phyloP scores from a whole-genome alignment of 2,888 invertebrate genomes.

The Agrenia bidenticulata region DNA sequence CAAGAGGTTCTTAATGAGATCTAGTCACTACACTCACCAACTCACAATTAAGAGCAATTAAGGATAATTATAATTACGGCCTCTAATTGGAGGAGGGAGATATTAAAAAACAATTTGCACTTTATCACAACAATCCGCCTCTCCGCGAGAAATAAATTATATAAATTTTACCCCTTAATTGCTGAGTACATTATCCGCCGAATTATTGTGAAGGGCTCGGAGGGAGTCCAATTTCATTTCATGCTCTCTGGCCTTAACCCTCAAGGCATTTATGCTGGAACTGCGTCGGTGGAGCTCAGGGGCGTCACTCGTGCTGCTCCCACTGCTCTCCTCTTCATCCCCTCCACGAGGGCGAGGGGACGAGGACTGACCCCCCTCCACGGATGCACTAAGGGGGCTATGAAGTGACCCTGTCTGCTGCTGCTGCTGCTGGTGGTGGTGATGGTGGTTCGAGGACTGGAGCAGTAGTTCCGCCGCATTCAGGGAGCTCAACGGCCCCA shows the following conservation, averaged over 20 bases:
- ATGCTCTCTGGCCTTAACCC: constrained; percentile 86
- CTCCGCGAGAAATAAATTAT: no score
- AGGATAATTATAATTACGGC: no score
- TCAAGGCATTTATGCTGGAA: constrained; percentile 81
- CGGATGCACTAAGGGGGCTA: constrained; percentile 40
- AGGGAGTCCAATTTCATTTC: constrained; percentile 72
- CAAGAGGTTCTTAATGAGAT: no score
- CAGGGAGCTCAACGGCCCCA: no score
- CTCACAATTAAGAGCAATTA: no score
- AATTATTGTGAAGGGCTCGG: not conserved
- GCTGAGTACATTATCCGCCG: not conserved
- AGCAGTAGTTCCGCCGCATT: constrained; percentile 19
- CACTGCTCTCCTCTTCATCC: constrained; percentile 23
- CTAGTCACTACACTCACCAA: no score
- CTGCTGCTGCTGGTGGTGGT: constrained; percentile 26
- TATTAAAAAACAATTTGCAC: no score
- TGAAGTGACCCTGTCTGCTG: no score
- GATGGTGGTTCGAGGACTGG: constrained; percentile 31
- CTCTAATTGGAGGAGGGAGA: no score
- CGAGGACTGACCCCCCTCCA: constrained; percentile 45
- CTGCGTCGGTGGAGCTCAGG: constrained; percentile 73
- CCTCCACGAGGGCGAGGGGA: constrained; percentile 26
- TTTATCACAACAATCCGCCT: no score
- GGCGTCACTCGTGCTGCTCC: constrained; percentile 32
- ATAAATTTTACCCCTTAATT: not conserved